Percentiles rank a stretch among this genome's conserved stretches.
Conservation (phyloP, 2,797 vertebrate species). For the Rhabdophis nuchalis region DNA sequence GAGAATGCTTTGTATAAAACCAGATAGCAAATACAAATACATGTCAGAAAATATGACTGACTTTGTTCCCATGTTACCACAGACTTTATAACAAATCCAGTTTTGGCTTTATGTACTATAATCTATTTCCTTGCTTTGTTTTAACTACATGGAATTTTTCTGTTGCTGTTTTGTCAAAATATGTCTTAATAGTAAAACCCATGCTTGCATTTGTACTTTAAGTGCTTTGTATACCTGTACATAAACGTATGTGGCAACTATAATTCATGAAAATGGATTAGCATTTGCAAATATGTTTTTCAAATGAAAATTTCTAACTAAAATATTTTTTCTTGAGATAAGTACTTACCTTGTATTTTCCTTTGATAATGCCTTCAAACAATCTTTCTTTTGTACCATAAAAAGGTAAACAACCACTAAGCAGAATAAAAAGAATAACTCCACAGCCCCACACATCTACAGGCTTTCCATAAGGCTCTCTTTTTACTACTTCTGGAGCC, state of each 20-base stretch:
- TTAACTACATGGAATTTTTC: not conserved
- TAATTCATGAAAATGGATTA: not conserved
- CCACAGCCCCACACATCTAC: slow-evolving; percentile 98
- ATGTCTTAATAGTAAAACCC: not conserved
- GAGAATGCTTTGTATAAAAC: not conserved
- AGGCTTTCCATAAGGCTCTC: slow-evolving; percentile 96
- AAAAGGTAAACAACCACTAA: slow-evolving; percentile 96
- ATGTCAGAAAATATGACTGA: not conserved
- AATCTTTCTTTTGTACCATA: slow-evolving; percentile 97
- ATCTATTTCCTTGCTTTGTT: not conserved
- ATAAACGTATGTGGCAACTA: not conserved
- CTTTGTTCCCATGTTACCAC: not conserved
- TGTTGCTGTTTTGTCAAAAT: not conserved
- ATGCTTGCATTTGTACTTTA: slow-evolving; percentile 12
- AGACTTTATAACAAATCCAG: not conserved
- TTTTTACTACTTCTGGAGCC: slow-evolving; percentile 97
- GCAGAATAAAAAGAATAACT: slow-evolving; percentile 96
- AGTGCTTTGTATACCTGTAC: not conserved
- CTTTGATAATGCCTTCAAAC: slow-evolving; percentile 97
- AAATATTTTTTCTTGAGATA: slow-evolving; percentile 21
- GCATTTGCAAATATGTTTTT: not conserved
- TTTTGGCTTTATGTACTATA: not conserved
- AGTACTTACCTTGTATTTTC: slow-evolving; percentile 91
- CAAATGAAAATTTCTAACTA: slow-evolving; percentile 14
- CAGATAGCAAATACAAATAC: not conserved